Base-by-base conservation (phyloP, 2,797 vertebrate genomes). In the Aulostomus chinensis region DNA sequence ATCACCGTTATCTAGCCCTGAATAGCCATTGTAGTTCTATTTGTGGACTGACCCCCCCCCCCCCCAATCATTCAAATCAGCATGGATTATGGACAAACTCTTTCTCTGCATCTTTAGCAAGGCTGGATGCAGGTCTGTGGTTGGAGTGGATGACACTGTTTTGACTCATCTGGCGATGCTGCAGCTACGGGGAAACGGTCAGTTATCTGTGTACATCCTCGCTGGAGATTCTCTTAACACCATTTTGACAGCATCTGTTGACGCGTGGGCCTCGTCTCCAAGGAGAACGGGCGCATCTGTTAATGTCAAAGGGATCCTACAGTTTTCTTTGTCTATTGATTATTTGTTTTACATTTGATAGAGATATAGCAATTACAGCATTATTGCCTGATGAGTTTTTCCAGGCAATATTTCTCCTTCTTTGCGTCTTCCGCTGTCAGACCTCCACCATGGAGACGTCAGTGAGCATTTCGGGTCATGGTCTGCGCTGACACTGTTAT, bases 191-290 rank as follows among this genome's bases (percentile, higher is more conserved):
- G 39, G 29, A 50, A 32, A 66, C 34, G 41, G 39, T 49, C 51
- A 58, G 43, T 37, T 46, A 49, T 45, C 32, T 40, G 22, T 67
- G 37, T 7, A 24, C 18, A 28, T 61, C 12, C 28, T 7, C 17
- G 13, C 17, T 28, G 34, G 31, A 45, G 32, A 58, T 72, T 36
- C 47, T 41, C 45, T 50, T 39, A 22, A 48, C 45, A 60, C 56
- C 59, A 71, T 77, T 78, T 79, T 62, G 15, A 52, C 28, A 74
- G 62, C 70, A 72, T 83, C 58, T 77, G 68, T 52, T 73, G 40
- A 62, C 65, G 43, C 29, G 49, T 25, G 67, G 33, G 11, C 34
- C 36, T 1, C 7, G 58, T 74, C 53, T 81, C 64, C 12, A 40
- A 64, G 68, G 67, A 54, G 29, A 51, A 61, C 39, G 50, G 21